These are phyloP conservation scores for Drosophila sturtevanti DNA, from an alignment of 1,140 invertebrate genomes.

Conservation along the genomic window DNA sequence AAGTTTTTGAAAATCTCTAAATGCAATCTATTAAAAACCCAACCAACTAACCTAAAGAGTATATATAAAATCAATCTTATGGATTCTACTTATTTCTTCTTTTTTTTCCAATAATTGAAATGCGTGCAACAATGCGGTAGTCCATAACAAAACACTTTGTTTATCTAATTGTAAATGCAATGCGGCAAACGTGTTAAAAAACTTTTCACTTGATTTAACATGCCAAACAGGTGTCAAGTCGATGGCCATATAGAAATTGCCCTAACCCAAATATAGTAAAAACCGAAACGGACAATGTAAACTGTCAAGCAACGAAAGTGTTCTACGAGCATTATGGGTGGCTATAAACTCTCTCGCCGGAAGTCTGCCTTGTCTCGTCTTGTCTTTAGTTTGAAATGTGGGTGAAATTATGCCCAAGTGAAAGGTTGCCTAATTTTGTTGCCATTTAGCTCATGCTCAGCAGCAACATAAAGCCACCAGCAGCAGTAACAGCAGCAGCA, in stretches of 20 bases:
- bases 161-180: conserved; percentile 78
- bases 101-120: conserved; percentile 76
- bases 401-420: conserved; percentile 63
- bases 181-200: conserved; percentile 44
- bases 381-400: conserved; percentile 27
- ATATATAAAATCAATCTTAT: neutral
- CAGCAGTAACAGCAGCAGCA: conserved; percentile 28
- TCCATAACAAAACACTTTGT: conserved; percentile 54
- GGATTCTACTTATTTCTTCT: conserved; percentile 58
- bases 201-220: conserved; percentile 70
- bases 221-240: conserved; percentile 50
- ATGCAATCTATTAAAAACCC: no score
- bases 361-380: conserved; percentile 22
- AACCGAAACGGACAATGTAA: conserved; percentile 10
- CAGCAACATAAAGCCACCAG: no score
- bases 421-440: conserved; percentile 62
- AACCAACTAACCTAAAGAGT: neutral
- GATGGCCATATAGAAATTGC: conserved; percentile 61
- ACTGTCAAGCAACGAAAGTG: conserved; percentile 61
- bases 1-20: no score
- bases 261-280: conserved; percentile 69
- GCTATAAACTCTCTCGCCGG: conserved; percentile 42
- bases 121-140: conserved; percentile 73
- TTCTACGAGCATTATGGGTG: conserved; percentile 40
- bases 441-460: conserved; percentile 34